Evolutionary conservation across 2,888 invertebrate genomes (phyloP).

Genomic region (Drosophila mimetica): DNA sequence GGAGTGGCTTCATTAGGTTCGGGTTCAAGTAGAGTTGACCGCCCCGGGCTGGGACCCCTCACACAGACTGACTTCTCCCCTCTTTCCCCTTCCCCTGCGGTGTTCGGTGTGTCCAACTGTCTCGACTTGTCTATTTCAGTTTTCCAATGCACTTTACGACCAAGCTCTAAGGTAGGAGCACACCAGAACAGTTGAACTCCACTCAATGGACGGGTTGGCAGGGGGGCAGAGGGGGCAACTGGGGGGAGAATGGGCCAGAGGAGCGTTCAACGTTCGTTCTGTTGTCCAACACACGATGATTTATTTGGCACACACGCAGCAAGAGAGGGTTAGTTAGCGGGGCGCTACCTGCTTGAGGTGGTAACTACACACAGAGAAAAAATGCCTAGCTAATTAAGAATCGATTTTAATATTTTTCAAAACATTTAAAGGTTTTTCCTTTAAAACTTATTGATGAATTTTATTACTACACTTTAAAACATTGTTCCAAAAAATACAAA

Average conservation of each 20-base stretch:
- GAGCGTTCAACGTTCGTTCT: constrained; percentile 58
- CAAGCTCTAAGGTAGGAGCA: constrained; percentile 33
- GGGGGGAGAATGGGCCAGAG: constrained; percentile 39
- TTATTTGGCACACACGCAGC: constrained; percentile 74
- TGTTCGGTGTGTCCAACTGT: constrained; percentile 67
- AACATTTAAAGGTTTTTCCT: no score
- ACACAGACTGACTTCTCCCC: not conserved
- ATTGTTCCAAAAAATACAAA: no score
- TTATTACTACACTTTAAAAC: no score
- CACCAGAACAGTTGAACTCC: constrained; percentile 27
- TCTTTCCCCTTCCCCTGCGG: not conserved
- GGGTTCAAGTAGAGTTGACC: constrained; percentile 72
- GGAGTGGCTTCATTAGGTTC: constrained; percentile 72
- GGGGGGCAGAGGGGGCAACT: not conserved
- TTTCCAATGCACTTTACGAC: constrained; percentile 77
- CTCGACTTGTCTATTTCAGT: constrained; percentile 76
- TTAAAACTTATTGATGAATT: no score
- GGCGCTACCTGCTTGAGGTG: constrained; percentile 47
- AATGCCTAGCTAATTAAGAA: not conserved
- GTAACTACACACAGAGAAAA: constrained; percentile 9
- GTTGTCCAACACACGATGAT: constrained; percentile 72
- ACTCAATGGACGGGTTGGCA: constrained; percentile 20
- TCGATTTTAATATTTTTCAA: no score
- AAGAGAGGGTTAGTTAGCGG: constrained; percentile 7
- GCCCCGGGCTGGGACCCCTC: constrained; percentile 43